Evolutionary conservation across 1,140 invertebrate genomes (phyloP).

Genomic region (Trachymyrmex septentrionalis): DNA sequence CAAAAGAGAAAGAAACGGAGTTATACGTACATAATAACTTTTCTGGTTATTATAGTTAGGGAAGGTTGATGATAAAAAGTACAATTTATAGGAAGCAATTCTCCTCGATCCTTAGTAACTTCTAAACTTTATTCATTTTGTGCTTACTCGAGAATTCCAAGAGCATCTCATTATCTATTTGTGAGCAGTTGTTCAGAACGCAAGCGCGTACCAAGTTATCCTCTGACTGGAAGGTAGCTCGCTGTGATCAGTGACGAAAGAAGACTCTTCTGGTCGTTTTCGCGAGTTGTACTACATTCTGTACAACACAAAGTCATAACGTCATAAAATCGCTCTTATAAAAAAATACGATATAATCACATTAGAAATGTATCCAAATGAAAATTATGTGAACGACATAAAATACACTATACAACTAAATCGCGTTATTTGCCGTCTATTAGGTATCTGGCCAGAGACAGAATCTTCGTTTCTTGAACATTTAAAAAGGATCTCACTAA

Average conservation of each 20-base stretch:
- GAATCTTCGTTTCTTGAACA: background rate
- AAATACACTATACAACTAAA: conserved; percentile 28
- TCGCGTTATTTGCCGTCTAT: conserved; percentile 25
- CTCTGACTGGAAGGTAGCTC: background rate
- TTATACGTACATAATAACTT: background rate
- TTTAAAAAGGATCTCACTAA: background rate
- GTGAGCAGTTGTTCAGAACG: conserved; percentile 17
- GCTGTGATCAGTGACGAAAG: conserved; percentile 7
- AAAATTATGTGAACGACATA: conserved; percentile 38
- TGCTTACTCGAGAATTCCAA: background rate
- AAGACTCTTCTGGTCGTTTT: background rate
- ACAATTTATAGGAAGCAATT: background rate
- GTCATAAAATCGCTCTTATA: background rate
- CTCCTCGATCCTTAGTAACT: background rate
- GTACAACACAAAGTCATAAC: background rate
- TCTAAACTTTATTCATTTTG: background rate
- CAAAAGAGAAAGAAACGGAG: background rate
- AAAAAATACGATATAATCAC: background rate
- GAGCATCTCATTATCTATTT: background rate
- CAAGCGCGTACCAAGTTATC: conserved; percentile 40
- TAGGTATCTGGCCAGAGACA: conserved; percentile 45
- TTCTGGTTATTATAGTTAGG: background rate
- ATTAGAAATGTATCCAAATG: conserved; percentile 25
- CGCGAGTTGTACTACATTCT: background rate
- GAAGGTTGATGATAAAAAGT: conserved; percentile 1